These are phyloP conservation scores for Pogonognathellus flavescens DNA, from an alignment of 1,140 invertebrate species.

Conservation along the genomic window DNA sequence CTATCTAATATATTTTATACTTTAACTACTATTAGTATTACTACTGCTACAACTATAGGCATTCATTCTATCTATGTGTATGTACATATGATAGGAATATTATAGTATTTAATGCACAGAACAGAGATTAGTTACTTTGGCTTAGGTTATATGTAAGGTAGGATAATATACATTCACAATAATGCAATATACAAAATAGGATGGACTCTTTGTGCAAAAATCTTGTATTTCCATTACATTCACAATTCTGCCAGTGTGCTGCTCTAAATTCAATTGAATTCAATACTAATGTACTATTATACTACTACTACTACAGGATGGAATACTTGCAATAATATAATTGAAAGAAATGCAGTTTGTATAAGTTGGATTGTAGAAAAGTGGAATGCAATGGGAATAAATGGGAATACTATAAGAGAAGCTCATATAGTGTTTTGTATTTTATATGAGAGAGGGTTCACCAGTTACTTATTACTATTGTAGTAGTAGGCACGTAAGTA, in stretches of 20 bases:
- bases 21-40: not conserved
- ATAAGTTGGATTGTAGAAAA: too few species aligned
- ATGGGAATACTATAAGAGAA: conserved; percentile 13
- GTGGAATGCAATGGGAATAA: too few species aligned
- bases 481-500: not conserved
- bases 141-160: not conserved
- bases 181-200: not conserved
- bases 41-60: not conserved
- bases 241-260: conserved; percentile 7
- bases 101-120: not conserved
- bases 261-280: conserved; percentile 27
- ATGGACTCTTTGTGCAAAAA: not conserved
- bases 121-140: not conserved
- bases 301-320: too few species aligned
- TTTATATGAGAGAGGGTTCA: not conserved
- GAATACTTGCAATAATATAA: too few species aligned
- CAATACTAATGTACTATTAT: not conserved
- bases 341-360: too few species aligned
- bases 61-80: not conserved
- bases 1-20: conserved; percentile 2
- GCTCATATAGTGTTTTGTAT: not conserved
- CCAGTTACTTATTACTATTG: too few species aligned
- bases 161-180: not conserved
- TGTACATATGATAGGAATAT: not conserved
- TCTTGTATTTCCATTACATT: conserved; percentile 9